Base-by-base conservation (phyloP, 2,888 invertebrate genomes). In the Callyntrura guangdongensis region DNA sequence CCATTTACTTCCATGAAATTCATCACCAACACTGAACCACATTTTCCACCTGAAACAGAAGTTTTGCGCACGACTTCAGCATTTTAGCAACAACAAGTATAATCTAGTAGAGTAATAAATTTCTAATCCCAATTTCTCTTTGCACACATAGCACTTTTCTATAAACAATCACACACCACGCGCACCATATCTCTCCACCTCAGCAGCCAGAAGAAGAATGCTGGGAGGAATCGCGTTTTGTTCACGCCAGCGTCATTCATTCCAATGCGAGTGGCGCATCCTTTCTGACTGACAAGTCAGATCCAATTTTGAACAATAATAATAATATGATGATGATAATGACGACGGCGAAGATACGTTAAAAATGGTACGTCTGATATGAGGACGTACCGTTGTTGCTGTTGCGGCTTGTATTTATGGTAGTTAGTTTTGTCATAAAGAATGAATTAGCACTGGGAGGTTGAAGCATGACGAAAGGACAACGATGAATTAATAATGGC, bases 391-490 rank as follows among this genome's bases (percentile, higher is more conserved):
- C 27, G 27, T 59, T 27, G 27, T 59, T 59, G 79, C 17, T n/a
- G 27, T 11, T 22, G 53, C 20, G 2, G 11, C 27, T 56, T 53
- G 79, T 56, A 56, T 8, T 27, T 59, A 56, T 25, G n/a, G n/a
- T 79, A 2, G 56, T 79, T 56, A 59, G 27, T 53, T 79, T 47
- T 79, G 59, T 56, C 79, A 27, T 79, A 79, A 14, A 56, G n/a
- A n/a, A 25, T 56, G 79, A 79, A 59, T 79, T 56, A 79, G 79
- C 56, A 56, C 36, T 79, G 79, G 56, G 79, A 79, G 79, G 79
- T 17, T 59, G 79, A 59, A 27, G 79, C 79, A 79, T 79, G 79
- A 79, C 79, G 79, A 79, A 79, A 79, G 56, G 79, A 79, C 79
- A 79, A 79, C 25, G 59, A 53, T 53, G 59, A 79, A 56, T 56